Evolutionary conservation across 2,888 invertebrate genomes (phyloP), one percentile per base, ranked within the genome.

Genomic region (Acanthosepion lycidas): DNA sequence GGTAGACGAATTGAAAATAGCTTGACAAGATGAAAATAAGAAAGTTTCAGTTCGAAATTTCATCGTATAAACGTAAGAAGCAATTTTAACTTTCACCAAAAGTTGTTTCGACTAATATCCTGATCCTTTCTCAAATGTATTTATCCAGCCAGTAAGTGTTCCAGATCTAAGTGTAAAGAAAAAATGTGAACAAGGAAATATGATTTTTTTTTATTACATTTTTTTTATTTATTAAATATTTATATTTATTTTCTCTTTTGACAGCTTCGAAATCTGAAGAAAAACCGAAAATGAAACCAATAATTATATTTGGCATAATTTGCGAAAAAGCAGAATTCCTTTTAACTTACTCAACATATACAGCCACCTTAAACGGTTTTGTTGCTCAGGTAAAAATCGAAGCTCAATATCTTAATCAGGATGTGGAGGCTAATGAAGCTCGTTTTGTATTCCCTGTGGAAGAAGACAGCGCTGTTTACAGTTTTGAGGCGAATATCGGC

Each of bases 361-460:
- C 94, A 91, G 95, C 95, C 20, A 94, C 91, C 18, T 94, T 96
- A 33, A 94, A 95, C 20, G 96, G 95, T 20, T 95, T 95, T 94
- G 94, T 95, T 15, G 95, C 95, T 48, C 95, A 95, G 64, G 96
- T 96, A 20, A 95, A 95, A 51, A 95, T 96, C 28, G 94, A 91
- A 18, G 94, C 95, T 33, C 78, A 92, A 33, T 96, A 96, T 94
- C 93, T 94, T 55, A 96, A 96, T 93, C 94, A 95, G 53, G 95
- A 59, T 42, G 92, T 94, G n/a, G 94, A 95, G 55, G 94, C 95
- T 12, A 94, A 95, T 23, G 96, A 96, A 94, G 95, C 95, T 33
- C 94, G 95, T 91, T 96, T 96, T 94, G 95, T 95, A 26, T 96
- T 96, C 94, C 96, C 96, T 0, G 94, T 96, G 94, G 96, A 96